Evolutionary conservation across 2,888 invertebrate species (phyloP).

Genomic region (Mesochorus sp.): DNA sequence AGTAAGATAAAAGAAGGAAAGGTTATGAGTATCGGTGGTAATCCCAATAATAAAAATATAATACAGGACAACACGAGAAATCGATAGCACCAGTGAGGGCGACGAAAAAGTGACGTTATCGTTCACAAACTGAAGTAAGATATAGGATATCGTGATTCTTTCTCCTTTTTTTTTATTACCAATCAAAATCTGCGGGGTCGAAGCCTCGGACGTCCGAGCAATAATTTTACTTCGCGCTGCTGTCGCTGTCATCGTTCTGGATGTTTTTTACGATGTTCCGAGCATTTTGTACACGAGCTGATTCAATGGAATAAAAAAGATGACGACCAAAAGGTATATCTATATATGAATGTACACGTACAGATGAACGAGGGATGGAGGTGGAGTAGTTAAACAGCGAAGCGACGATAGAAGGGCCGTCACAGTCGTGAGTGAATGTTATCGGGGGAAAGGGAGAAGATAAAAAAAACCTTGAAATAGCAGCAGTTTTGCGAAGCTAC

Average conservation of each 20-base stretch:
- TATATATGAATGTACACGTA: background rate
- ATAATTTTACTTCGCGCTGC: conserved; percentile 61
- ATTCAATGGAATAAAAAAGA: conserved; percentile 15
- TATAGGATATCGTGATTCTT: conserved; percentile 20
- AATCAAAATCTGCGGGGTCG: conserved; percentile 29
- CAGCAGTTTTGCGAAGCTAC: conserved; percentile 33
- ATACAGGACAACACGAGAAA: conserved; percentile 27
- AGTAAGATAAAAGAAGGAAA: conserved; percentile 4
- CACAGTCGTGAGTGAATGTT: background rate
- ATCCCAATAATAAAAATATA: conserved; percentile 25
- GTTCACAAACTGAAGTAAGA: conserved; percentile 20
- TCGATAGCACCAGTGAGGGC: conserved; percentile 37
- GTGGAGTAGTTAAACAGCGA: background rate
- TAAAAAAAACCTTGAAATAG: no score
- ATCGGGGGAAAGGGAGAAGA: conserved; percentile 12
- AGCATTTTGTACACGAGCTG: conserved; percentile 36
- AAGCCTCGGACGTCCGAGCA: conserved; percentile 51
- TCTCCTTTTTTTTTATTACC: background rate
- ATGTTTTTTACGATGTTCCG: conserved; percentile 55
- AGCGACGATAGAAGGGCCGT: background rate
- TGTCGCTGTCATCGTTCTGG: conserved; percentile 53
- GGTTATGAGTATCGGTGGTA: conserved; percentile 6
- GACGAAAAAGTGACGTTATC: conserved; percentile 51
- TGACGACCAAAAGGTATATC: background rate
- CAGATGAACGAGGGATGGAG: background rate